Percentiles rank a stretch among this genome's conserved stretches.
Evolutionary conservation across 2,888 invertebrate genomes (phyloP).

Genomic region (Poecilus cupreus): DNA sequence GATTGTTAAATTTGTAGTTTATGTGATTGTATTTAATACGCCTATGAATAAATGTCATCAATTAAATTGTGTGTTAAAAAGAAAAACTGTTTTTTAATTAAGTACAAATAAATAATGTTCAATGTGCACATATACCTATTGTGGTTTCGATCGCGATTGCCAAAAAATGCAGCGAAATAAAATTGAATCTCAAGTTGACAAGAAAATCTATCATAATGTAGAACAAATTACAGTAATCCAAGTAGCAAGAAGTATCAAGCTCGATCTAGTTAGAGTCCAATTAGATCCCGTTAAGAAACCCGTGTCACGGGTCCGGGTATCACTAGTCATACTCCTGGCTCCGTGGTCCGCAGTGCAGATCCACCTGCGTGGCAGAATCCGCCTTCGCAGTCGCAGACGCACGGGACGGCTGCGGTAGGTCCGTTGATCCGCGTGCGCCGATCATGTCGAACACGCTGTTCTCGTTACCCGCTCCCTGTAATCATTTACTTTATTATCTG

Average conservation of each 20-base stretch:
- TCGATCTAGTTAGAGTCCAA: constrained; percentile 34
- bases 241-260: background rate
- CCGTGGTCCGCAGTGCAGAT: no score
- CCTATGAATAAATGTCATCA: no score
- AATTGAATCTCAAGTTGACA: no score
- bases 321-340: no score
- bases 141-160: no score
- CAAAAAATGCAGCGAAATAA: no score
- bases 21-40: no score
- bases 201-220: background rate
- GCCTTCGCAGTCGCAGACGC: background rate
- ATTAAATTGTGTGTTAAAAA: no score
- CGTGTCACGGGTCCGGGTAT: background rate
- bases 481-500: constrained; percentile 59
- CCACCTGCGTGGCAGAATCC: constrained; percentile 22
- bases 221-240: constrained; percentile 24
- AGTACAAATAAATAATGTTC: no score
- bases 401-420: constrained; percentile 49
- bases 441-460: constrained; percentile 55
- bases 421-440: constrained; percentile 37
- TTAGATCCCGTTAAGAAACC: constrained; percentile 33
- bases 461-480: constrained; percentile 53
- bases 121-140: no score
- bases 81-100: no score
- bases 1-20: no score